A percentile compares a stretch with the other conserved stretches of the same genome.
Evolutionary conservation across 2,888 invertebrate species (phyloP).

Genomic region (Cheilosia vernalis): DNA sequence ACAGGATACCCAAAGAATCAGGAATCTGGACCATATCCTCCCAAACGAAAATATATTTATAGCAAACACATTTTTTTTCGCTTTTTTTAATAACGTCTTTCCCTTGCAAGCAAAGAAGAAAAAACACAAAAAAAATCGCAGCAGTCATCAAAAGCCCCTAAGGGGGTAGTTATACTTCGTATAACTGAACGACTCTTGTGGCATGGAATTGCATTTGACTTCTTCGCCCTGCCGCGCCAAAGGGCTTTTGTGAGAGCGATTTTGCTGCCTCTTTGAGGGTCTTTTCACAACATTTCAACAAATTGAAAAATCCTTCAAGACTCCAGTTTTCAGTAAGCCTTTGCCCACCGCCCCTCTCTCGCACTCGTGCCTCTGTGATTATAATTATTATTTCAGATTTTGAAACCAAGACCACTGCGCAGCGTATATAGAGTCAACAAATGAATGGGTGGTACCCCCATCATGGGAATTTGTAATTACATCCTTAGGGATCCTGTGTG

Average conservation of each 20-base stretch:
- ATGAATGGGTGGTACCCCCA: conserved; percentile 53
- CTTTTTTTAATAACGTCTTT: conserved; percentile 29
- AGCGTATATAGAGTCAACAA: conserved; percentile 2
- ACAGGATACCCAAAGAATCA: conserved; percentile 30
- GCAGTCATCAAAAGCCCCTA: conserved; percentile 53
- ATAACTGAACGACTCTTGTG: conserved; percentile 60
- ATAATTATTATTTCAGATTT: conserved; percentile 69
- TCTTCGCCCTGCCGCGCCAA: conserved; percentile 9
- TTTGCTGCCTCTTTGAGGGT: conserved; percentile 2
- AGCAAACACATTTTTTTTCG: conserved; percentile 42
- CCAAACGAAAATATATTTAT: conserved; percentile 14
- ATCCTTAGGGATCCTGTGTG: conserved; percentile 64
- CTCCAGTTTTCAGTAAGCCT: conserved; percentile 10
- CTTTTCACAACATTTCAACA: conserved; percentile 41
- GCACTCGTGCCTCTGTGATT: conserved; percentile 39
- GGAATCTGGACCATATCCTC: conserved; percentile 28
- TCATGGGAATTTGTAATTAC: conserved; percentile 70
- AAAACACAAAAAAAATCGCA: not conserved
- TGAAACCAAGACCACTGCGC: conserved; percentile 30
- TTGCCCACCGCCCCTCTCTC: conserved; percentile 1
- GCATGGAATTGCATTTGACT: conserved; percentile 69
- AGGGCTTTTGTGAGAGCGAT: conserved; percentile 39
- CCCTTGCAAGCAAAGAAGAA: not conserved
- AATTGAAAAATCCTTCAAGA: conserved; percentile 70
- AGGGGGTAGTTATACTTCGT: conserved; percentile 64